phyloP scores from a whole-genome alignment of 2,888 invertebrate species.

The Seira musarum region DNA sequence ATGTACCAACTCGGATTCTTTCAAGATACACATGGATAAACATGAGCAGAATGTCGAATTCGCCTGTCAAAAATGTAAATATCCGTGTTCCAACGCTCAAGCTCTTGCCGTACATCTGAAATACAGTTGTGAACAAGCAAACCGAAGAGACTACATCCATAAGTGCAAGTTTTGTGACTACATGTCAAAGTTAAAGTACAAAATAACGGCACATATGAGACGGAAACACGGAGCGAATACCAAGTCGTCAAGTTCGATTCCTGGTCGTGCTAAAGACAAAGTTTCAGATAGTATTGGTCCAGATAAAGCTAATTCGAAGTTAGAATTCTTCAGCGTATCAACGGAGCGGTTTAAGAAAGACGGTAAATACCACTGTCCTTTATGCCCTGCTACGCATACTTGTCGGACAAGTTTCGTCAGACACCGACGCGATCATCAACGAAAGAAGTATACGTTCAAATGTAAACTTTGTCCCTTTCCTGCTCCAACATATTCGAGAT shows the following conservation, averaged over 20 bases:
- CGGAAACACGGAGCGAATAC: too few species aligned
- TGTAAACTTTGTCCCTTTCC: constrained; percentile 20
- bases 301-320: too few species aligned
- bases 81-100: neutral
- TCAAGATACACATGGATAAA: neutral
- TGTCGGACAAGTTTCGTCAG: neutral
- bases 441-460: neutral
- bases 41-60: constrained; percentile 5
- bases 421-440: neutral
- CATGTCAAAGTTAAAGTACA: too few species aligned
- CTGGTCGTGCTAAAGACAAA: too few species aligned
- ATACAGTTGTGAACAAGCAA: too few species aligned
- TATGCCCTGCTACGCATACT: neutral
- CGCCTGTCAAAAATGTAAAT: neutral
- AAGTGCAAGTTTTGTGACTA: too few species aligned
- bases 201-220: too few species aligned
- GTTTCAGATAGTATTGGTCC: too few species aligned
- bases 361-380: neutral
- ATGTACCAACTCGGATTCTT: neutral
- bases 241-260: too few species aligned
- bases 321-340: too few species aligned
- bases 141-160: too few species aligned
- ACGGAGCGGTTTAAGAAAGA: too few species aligned
- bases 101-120: neutral
- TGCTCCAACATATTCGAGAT: neutral